A percentile compares a stretch with the other conserved stretches of the same genome.
Evolutionary conservation across 2,797 vertebrate species (phyloP).

Genomic region (Otus scops): DNA sequence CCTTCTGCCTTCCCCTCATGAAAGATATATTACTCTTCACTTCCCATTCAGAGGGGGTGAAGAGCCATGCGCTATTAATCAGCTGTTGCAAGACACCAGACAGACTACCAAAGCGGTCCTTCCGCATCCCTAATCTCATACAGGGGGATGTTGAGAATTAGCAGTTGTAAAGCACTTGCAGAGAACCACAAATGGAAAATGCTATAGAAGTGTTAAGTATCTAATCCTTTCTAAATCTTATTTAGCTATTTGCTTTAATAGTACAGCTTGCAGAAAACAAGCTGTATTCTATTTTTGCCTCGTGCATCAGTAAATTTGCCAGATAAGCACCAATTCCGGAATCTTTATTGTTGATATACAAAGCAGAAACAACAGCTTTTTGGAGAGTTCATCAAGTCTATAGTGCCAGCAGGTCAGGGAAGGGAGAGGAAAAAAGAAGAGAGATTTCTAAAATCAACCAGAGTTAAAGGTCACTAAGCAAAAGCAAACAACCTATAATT

Average conservation of each 20-base stretch:
- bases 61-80: neutral
- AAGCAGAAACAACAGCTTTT: neutral
- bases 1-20: neutral
- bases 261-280: neutral
- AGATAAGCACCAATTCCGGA: neutral
- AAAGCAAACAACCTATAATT: neutral
- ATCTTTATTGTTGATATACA: neutral
- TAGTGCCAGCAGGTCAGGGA: neutral
- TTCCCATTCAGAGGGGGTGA: neutral
- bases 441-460: neutral
- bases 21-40: neutral
- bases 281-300: neutral
- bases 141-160: neutral
- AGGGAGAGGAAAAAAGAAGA: neutral
- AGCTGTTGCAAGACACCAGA: neutral
- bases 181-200: slow-evolving; percentile 29
- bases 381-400: neutral
- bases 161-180: slow-evolving; percentile 8
- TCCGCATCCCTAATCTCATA: neutral
- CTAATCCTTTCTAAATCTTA: slow-evolving; percentile 33
- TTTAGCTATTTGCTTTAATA: slow-evolving; percentile 27
- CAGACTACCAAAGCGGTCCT: neutral
- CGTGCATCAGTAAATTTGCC: slow-evolving; percentile 1
- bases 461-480: neutral
- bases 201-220: neutral